Base-by-base conservation (phyloP, 2,113 vertebrate genomes). In the Caretta caretta region DNA sequence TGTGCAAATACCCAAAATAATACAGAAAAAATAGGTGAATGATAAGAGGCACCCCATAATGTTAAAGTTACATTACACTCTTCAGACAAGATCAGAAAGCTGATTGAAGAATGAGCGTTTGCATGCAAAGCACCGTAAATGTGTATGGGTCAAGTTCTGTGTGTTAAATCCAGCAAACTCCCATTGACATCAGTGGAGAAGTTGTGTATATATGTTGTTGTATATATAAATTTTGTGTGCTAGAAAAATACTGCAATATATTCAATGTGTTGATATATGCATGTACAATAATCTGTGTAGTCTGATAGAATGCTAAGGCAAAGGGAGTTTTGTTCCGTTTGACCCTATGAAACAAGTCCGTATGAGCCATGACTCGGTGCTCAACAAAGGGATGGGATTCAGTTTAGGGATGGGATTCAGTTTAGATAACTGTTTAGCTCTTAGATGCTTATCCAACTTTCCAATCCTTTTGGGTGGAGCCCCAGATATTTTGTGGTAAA, bases 271-370 rank as follows among this genome's bases (percentile, higher is more conserved):
- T 38, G 35, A 13, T 56, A 35, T 79, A 2, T 93, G 86, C 35
- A 29, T 59, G 46, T 89, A 7, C 12, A 78, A 0, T 0, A 27
- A 80, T 53, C 13, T 89, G 84, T 80, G 56, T 31, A 59, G 38
- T 38, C 17, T 87, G 5, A 85, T 84, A 65, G 48, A 88, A 46
- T 27, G 49, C 25, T 81, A 92, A 84, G 13, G 13, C 17, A 93
- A 84, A 93, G 17, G 42, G 10, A 62, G 14, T n/a, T 69, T 93
- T 92, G 25, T 42, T 78, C 25, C 48, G 46, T 48, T 27, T 50
- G 27, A 57, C 14, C 22, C 22, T 0, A 0, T 92, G 20, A 46
- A 54, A 51, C 29, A 35, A 8, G 75, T 72, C n/a, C 72, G 81
- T 50, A 38, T 48, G 83, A 27, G 2, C 10, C 91, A 84, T 90